These are phyloP conservation scores for Tupaia tana DNA, from an alignment of 2,113 vertebrate genomes.

Conservation along the genomic window DNA sequence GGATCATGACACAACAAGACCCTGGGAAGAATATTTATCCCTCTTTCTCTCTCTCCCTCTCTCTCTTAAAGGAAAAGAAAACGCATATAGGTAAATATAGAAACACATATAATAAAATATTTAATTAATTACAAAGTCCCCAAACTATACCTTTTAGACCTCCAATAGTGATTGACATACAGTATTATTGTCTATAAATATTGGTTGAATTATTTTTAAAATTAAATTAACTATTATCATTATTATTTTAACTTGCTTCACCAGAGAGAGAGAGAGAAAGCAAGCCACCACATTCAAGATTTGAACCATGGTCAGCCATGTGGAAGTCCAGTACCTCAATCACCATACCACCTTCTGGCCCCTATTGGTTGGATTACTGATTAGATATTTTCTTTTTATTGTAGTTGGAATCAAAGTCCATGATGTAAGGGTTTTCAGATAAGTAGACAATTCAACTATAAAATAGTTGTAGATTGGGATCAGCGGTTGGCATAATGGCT, in stretches of 20 bases:
- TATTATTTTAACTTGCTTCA: too few species aligned
- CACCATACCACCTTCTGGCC: too few species aligned
- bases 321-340: too few species aligned
- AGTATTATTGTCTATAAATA: not conserved
- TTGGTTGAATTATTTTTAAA: not conserved
- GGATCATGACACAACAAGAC: too few species aligned
- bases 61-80: not conserved
- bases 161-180: not conserved
- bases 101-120: not conserved
- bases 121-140: not conserved
- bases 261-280: too few species aligned
- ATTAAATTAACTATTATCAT: too few species aligned
- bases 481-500: too few species aligned
- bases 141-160: not conserved
- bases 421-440: not conserved
- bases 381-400: not conserved
- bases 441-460: not conserved
- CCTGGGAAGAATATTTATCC: too few species aligned
- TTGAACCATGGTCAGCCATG: too few species aligned
- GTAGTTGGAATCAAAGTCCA: not conserved
- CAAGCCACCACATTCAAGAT: too few species aligned
- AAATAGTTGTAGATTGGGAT: not conserved
- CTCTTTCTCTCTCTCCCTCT: too few species aligned
- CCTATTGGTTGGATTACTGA: not conserved
- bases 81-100: not conserved